Evolutionary conservation across 2,113 vertebrate species (phyloP), one percentile per base, ranked within the genome.

Genomic region (Bufo gargarizans): DNA sequence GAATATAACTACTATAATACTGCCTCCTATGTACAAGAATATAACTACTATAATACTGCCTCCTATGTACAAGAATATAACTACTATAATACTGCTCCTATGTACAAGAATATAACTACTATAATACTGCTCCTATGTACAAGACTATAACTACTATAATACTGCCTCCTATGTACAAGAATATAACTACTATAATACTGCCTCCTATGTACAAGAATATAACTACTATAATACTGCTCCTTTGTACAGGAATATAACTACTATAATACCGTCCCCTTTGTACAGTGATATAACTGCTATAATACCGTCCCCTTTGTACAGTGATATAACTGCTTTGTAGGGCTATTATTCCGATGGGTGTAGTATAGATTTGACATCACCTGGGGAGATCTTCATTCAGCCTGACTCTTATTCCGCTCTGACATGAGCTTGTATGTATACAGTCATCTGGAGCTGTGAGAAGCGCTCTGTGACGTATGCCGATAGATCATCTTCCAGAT

Each of bases 221-320:
- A 69, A 69, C 65, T 69, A 69, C 33, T 33, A 33, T 33, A 33
- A 33, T 33, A 33, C 33, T 33, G 33, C 33, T 33, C 33, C 65
- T 69, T 33, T 69, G 22, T 69, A 69, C 65, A 69, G 13, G n/a
- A 69, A 69, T 69, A 69, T 69, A 69, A 69, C 65, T 69, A 69
- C 65, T 69, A 69, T 69, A 69, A 69, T 69, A 69, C 65, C 33
- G 22, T 33, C 65, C 65, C 65, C 65, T 33, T 12, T 69, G 10
- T 69, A 69, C 65, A 69, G 33, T n/a, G 33, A 69, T 69, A 74
- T 74, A 74, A 74, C 71, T 74, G 19, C 71, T 74, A 74, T 74
- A 74, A 72, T 74, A 74, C 43, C 33, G 22, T 33, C 65, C 2
- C 65, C 65, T 69, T 33, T 69, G 9, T 69, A 33, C 65, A 69